Conservation (phyloP, 1,140 invertebrate species). For the Platyscapa corneri region DNA sequence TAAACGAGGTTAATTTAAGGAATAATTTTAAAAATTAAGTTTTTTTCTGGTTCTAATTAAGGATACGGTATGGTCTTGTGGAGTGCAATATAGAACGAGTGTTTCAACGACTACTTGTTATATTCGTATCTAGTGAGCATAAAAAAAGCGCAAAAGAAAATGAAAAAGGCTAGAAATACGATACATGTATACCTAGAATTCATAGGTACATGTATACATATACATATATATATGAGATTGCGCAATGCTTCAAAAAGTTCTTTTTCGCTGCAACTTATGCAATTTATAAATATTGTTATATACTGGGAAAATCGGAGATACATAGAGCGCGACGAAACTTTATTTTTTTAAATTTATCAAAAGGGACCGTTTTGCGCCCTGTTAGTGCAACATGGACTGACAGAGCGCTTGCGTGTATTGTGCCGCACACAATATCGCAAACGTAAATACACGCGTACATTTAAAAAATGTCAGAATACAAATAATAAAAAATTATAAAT, state of each 20-base stretch:
- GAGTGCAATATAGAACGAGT: background rate
- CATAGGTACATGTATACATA: background rate
- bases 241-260: too few relatives aligned
- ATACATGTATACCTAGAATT: background rate
- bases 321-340: background rate
- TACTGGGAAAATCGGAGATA: background rate
- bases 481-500: background rate
- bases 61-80: background rate
- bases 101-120: background rate
- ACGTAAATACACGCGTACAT: background rate
- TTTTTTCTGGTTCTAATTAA: conserved; percentile 8
- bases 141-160: background rate
- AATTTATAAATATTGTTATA: background rate
- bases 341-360: background rate
- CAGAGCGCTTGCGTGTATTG: background rate
- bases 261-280: background rate
- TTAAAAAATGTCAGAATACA: background rate
- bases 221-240: too few relatives aligned
- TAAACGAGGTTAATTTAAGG: too few relatives aligned
- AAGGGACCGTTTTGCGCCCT: background rate
- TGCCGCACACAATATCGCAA: background rate
- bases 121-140: background rate
- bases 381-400: background rate
- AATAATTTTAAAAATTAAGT: too few relatives aligned
- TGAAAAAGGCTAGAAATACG: background rate